Conservation (phyloP, 2,113 vertebrate species). For the Bubo bubo region DNA sequence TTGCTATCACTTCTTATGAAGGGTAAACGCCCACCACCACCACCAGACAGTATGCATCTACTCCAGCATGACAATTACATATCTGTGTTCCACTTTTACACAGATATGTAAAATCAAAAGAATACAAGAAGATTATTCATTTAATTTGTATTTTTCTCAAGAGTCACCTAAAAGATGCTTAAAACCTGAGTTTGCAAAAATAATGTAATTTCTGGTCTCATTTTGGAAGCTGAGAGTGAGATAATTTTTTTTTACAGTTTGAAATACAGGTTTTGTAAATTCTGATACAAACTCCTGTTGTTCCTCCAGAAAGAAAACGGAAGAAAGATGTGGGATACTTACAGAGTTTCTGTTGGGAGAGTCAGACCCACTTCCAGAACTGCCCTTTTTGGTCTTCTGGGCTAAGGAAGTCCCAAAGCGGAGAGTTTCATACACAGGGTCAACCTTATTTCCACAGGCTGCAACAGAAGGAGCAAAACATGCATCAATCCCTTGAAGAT, state of each 20-base stretch:
- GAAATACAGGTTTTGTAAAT: neutral
- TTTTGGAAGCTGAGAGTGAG: neutral
- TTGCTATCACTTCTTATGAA: rapidly evolving
- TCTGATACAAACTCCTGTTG: neutral
- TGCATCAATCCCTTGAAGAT: neutral
- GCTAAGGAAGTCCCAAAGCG: slow-evolving; percentile 96
- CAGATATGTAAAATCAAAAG: neutral
- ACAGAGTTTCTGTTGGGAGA: slow-evolving; percentile 93
- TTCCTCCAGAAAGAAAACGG: neutral
- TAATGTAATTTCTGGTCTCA: neutral
- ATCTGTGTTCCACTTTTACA: neutral
- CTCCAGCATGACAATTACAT: neutral
- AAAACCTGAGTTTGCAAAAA: neutral
- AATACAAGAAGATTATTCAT: neutral
- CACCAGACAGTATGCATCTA: neutral
- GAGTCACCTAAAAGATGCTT: neutral
- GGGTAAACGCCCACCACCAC: neutral
- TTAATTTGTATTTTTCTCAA: neutral
- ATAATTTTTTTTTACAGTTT: neutral
- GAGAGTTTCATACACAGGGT: slow-evolving; percentile 95
- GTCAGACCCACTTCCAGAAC: slow-evolving; percentile 86
- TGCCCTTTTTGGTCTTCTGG: slow-evolving; percentile 91
- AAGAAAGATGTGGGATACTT: slow-evolving; percentile 50
- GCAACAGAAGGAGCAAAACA: slow-evolving; percentile 46
- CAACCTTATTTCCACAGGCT: slow-evolving; percentile 98